A percentile compares a stretch with the other conserved stretches of the same genome.
phyloP scores from a whole-genome alignment of 2,888 invertebrate genomes.

The Cremastinae sp. region DNA sequence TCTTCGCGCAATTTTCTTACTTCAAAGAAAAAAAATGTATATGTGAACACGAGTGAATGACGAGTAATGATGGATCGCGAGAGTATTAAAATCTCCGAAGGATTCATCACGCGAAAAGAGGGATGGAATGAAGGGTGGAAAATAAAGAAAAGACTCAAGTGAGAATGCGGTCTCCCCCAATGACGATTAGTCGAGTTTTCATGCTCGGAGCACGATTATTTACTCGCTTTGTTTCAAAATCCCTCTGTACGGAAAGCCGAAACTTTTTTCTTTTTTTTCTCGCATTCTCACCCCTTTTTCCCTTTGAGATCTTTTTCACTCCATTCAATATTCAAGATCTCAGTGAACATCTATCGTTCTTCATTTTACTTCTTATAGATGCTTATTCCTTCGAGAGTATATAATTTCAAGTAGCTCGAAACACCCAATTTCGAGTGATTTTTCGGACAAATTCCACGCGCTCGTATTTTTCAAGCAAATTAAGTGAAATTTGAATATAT shows the following conservation, averaged over 20 bases:
- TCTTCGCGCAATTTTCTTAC: background rate
- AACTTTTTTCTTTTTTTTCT: background rate
- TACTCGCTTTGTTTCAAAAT: background rate
- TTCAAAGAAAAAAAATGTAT: conserved; percentile 27
- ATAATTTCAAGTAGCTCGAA: conserved; percentile 57
- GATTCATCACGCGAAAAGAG: background rate
- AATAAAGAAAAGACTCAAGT: conserved; percentile 21
- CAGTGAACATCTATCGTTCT: no score
- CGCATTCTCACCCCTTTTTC: no score
- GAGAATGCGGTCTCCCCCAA: conserved; percentile 25
- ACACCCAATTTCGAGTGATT: no score
- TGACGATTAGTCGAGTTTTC: conserved; percentile 38
- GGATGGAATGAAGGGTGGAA: background rate
- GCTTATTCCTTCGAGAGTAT: conserved; percentile 55
- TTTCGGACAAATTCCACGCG: no score
- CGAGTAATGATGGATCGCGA: conserved; percentile 14
- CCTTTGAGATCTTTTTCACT: background rate
- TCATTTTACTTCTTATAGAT: background rate
- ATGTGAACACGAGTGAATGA: conserved; percentile 34
- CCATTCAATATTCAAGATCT: conserved; percentile 14
- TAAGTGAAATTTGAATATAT: no score
- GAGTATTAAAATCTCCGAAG: background rate
- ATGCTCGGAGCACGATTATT: background rate
- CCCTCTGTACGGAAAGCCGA: no score
- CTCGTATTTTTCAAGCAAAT: no score